phyloP scores from a whole-genome alignment of 2,797 vertebrate genomes.

The Aulostomus chinensis region DNA sequence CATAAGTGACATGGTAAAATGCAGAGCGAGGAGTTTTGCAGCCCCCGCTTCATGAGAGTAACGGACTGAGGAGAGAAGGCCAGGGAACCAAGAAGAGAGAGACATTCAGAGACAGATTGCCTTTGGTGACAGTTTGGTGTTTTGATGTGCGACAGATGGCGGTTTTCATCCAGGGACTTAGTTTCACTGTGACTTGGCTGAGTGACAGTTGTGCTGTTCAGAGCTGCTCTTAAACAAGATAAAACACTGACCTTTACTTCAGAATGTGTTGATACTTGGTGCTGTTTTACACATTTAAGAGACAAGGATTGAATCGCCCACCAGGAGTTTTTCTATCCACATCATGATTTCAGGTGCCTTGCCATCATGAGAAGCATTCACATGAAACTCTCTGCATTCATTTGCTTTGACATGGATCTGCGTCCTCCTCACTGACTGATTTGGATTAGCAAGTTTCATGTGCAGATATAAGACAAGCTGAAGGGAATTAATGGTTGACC shows the following conservation, averaged over 20 bases:
- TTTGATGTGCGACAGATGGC: conserved; percentile 59
- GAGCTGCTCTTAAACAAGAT: conserved; percentile 1
- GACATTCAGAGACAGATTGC: conserved; percentile 35
- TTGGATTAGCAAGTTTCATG: too few species aligned
- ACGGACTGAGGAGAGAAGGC: conserved; percentile 25
- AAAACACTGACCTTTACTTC: conserved; percentile 7
- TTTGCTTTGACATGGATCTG: too few species aligned
- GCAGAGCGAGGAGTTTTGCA: conserved; percentile 4
- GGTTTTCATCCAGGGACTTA: conserved; percentile 28
- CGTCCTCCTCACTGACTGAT: too few species aligned
- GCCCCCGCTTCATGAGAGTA: conserved; percentile 3
- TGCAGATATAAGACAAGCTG: not conserved
- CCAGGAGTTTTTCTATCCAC: too few species aligned
- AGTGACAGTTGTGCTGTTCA: not conserved
- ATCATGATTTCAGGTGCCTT: too few species aligned
- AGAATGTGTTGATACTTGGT: too few species aligned
- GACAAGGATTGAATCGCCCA: too few species aligned
- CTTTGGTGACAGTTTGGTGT: conserved; percentile 41
- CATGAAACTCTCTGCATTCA: too few species aligned
- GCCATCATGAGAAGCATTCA: too few species aligned
- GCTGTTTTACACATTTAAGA: too few species aligned
- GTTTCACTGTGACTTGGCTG: conserved; percentile 31
- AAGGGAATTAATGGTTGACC: too few species aligned
- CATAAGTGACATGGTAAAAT: not conserved
- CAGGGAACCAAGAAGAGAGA: conserved; percentile 18